Percentiles rank a stretch among this genome's conserved stretches.
These are phyloP conservation scores for Leucoma salicis DNA, from an alignment of 2,888 invertebrate genomes.

Conservation along the genomic window DNA sequence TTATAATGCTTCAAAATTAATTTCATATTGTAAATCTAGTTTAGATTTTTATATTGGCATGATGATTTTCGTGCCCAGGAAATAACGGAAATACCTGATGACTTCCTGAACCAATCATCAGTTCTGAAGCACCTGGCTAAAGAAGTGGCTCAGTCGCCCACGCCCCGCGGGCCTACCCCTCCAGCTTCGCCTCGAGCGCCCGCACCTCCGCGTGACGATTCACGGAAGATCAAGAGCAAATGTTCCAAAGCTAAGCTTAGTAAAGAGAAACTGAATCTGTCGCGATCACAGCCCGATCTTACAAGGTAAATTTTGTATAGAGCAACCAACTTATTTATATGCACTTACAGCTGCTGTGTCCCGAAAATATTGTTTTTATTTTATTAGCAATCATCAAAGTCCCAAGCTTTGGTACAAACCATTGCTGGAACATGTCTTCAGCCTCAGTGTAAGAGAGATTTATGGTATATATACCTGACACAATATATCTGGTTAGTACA, in stretches of 20 bases:
- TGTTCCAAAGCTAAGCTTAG: conserved; percentile 65
- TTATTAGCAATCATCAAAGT: too few relatives aligned
- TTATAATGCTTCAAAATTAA: too few relatives aligned
- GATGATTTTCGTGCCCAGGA: conserved; percentile 55
- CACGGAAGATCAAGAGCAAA: conserved; percentile 57
- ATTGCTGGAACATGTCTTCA: too few relatives aligned
- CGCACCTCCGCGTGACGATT: conserved; percentile 41
- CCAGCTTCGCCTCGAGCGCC: conserved; percentile 59
- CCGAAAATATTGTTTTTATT: too few relatives aligned
- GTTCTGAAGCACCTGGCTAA: conserved; percentile 92
- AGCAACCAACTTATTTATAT: too few relatives aligned
- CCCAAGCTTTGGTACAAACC: too few relatives aligned
- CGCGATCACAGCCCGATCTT: conserved; percentile 92
- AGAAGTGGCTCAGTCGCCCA: conserved; percentile 83
- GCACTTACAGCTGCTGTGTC: too few relatives aligned
- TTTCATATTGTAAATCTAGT: too few relatives aligned
- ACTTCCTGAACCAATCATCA: conserved; percentile 91
- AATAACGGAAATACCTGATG: conserved; percentile 92
- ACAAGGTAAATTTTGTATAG: conserved; percentile 73
- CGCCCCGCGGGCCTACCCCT: conserved; percentile 60
- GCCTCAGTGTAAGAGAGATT: too few relatives aligned
- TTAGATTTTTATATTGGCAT: too few relatives aligned
- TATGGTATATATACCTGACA: too few relatives aligned
- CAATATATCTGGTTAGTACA: too few relatives aligned
- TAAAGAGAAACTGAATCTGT: conserved; percentile 84